A percentile compares a stretch with the other conserved stretches of the same genome.
These are phyloP conservation scores for Drosophila serrata DNA, from an alignment of 1,140 invertebrate species.

Conservation along the genomic window DNA sequence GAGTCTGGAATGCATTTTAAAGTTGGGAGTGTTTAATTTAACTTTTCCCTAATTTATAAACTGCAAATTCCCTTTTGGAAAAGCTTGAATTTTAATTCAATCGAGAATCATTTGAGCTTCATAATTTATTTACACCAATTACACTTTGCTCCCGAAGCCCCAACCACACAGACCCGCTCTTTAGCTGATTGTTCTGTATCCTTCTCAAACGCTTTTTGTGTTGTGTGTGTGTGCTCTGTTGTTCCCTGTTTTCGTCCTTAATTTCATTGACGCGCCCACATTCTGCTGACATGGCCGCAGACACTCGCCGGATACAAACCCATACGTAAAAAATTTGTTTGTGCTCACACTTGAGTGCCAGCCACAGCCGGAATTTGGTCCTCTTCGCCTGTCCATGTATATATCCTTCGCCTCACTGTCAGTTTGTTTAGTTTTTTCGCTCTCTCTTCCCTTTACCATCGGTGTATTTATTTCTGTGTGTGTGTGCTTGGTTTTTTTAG, in stretches of 20 bases:
- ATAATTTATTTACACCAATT: conserved; percentile 50
- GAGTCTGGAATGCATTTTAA: not conserved
- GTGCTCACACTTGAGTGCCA: conserved; percentile 70
- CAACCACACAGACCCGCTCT: conserved; percentile 17
- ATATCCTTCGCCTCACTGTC: conserved; percentile 52
- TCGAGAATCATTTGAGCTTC: conserved; percentile 38
- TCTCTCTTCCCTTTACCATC: not conserved
- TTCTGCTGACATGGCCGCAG: conserved; percentile 59
- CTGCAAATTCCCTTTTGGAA: not conserved
- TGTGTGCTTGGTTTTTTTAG: conserved; percentile 49
- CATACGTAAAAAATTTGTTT: conserved; percentile 67
- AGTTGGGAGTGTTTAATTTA: not conserved
- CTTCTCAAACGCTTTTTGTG: conserved; percentile 29
- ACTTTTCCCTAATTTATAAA: not conserved
- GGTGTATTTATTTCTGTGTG: conserved; percentile 32
- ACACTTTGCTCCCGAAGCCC: conserved; percentile 29
- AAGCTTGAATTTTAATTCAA: conserved; percentile 43
- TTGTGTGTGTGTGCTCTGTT: conserved; percentile 19
- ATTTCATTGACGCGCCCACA: conserved; percentile 76
- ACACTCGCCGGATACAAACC: conserved; percentile 10
- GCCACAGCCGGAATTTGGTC: conserved; percentile 45
- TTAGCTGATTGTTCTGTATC: conserved; percentile 50
- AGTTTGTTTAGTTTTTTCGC: conserved; percentile 71
- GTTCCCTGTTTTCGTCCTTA: conserved; percentile 48
- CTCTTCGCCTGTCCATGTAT: conserved; percentile 19